Evolutionary conservation across 1,140 invertebrate species (phyloP), one percentile per base, ranked within the genome.

Genomic region (Delia radicum): DNA sequence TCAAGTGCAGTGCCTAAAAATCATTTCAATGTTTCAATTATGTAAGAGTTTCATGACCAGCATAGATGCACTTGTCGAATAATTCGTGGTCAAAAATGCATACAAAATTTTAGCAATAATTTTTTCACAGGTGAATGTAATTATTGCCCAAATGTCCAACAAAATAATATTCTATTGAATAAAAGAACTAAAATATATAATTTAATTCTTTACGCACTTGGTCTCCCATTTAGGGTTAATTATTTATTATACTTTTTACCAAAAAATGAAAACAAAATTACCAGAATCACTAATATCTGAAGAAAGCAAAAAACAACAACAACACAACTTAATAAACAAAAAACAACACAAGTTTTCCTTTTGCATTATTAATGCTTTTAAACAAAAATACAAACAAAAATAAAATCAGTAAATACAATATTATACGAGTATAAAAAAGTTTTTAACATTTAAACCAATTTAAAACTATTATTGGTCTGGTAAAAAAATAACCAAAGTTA

Each of bases 401-500:
- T n/a, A n/a, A n/a, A n/a, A n/a, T 18, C n/a, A 24, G 21, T 21
- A 55, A 55, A 55, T 55, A 55, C 21, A n/a, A 48, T n/a, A n/a
- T n/a, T n/a, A n/a, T 5, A 48, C 2, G 12, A 24, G 48, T 24
- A 24, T 21, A 55, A 55, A 55, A 55, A 55, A 21, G 4, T 55
- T 55, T 55, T 55, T 21, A 55, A 21, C 48, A 55, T 55, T 55
- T 55, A 55, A 55, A 55, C 48, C 48, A 55, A 55, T 55, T 55
- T 55, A 55, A 55, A 55, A 55, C 48, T 55, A 55, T 55, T 55
- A 55, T 55, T 55, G 46, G 48, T 55, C 48, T 55, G 48, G 48
- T 55, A 55, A 55, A 55, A 55, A 55, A 55, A n/a, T n/a, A n/a
- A n/a, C n/a, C n/a, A n/a, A n/a, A n/a, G n/a, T n/a, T n/a, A n/a